Conservation (phyloP, 1,140 invertebrate genomes). For the Steinernema khuongi region DNA sequence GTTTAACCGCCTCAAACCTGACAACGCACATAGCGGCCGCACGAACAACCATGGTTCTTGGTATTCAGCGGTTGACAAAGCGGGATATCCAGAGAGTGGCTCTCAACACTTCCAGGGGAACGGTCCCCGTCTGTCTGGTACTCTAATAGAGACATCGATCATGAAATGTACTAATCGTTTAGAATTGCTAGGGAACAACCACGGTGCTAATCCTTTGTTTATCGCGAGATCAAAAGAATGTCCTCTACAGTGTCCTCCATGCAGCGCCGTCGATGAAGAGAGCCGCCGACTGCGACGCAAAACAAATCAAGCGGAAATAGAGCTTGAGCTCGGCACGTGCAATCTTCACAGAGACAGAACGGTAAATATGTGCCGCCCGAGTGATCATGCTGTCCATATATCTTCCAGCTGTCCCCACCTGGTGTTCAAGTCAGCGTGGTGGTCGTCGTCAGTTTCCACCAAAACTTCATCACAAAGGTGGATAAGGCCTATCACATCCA, state of each 20-base stretch:
- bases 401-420: constrained; percentile 37
- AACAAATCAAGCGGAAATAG: constrained; percentile 29
- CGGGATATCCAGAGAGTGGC: too few species aligned
- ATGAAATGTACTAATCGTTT: too few species aligned
- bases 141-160: too few species aligned
- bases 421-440: constrained; percentile 39
- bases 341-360: constrained; percentile 41
- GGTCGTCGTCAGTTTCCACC: constrained; percentile 45
- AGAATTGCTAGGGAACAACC: too few species aligned
- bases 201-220: constrained; percentile 7
- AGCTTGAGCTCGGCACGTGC: constrained; percentile 35
- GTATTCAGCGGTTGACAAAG: not conserved
- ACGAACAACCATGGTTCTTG: not conserved
- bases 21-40: not conserved
- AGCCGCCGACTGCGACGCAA: constrained; percentile 23
- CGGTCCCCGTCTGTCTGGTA: too few species aligned
- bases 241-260: constrained; percentile 33
- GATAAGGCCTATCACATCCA: constrained; percentile 45
- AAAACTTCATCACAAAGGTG: constrained; percentile 43
- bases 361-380: constrained; percentile 19
- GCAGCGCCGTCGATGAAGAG: constrained; percentile 7
- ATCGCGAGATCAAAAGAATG: constrained; percentile 19
- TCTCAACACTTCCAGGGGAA: too few species aligned
- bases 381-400: too few species aligned
- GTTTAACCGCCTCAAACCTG: not conserved